Conservation (phyloP, 2,888 invertebrate species). For the Asteroscopus sphinx region DNA sequence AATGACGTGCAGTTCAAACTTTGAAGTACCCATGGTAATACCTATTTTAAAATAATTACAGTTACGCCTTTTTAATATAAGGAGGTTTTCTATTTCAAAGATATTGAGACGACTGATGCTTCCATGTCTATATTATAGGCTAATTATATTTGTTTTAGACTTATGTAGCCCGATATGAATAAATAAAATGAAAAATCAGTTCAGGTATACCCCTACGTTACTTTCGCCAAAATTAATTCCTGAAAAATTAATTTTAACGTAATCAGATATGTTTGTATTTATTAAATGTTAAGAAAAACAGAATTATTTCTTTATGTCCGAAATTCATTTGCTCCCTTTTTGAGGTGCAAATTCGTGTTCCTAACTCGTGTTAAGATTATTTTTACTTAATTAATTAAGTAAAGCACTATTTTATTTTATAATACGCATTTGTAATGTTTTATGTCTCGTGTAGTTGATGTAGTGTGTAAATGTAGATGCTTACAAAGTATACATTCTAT, state of each 20-base stretch:
- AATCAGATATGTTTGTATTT: background rate
- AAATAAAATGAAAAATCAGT: background rate
- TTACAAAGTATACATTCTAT: background rate
- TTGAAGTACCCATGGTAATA: too few relatives aligned
- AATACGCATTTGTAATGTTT: conserved; percentile 37
- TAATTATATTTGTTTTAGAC: background rate
- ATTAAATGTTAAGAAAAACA: background rate
- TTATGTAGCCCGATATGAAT: background rate
- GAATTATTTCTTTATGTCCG: background rate
- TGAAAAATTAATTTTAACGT: too few relatives aligned
- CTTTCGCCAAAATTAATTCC: background rate
- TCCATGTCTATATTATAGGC: too few relatives aligned
- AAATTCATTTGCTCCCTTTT: background rate
- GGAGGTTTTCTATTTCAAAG: too few relatives aligned
- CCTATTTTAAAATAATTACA: too few relatives aligned
- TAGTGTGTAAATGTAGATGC: conserved; percentile 2
- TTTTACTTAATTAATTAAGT: conserved; percentile 53
- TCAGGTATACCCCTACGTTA: too few relatives aligned
- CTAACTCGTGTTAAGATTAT: conserved; percentile 41
- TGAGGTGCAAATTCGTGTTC: conserved; percentile 38
- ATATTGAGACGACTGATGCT: conserved; percentile 11
- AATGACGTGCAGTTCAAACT: too few relatives aligned
- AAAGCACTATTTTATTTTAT: conserved; percentile 13
- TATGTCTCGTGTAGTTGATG: conserved; percentile 15
- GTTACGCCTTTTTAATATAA: too few relatives aligned